Conservation (phyloP, 2,888 invertebrate genomes). For the Lapara coniferarum region DNA sequence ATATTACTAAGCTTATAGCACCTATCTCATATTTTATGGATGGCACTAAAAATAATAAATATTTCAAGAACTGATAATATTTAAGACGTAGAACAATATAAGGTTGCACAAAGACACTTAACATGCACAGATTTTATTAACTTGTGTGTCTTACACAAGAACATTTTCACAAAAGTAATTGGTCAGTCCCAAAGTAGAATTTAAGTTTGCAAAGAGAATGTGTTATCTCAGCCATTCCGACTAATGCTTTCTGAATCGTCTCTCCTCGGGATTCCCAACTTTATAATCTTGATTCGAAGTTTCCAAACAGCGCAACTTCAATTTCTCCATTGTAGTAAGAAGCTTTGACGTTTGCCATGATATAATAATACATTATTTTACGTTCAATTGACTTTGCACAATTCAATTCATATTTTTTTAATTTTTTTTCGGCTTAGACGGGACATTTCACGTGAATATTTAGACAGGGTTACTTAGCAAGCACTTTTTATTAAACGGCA, state of each 20-base stretch:
- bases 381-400: background rate
- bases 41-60: background rate
- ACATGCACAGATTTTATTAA: background rate
- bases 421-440: conserved; percentile 23
- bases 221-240: conserved; percentile 59
- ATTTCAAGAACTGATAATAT: background rate
- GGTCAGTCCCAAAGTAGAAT: conserved; percentile 44
- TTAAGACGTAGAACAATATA: too few species aligned
- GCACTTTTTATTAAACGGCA: conserved; percentile 44
- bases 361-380: conserved; percentile 27
- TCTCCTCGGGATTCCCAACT: conserved; percentile 56
- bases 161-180: conserved; percentile 45
- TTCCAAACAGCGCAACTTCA: conserved; percentile 59
- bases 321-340: conserved; percentile 45
- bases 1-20: background rate
- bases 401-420: conserved; percentile 26
- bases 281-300: conserved; percentile 68
- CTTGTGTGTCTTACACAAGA: conserved; percentile 37
- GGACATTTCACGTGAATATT: conserved; percentile 36
- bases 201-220: conserved; percentile 60
- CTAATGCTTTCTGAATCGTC: conserved; percentile 59
- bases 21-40: conserved; percentile 6
- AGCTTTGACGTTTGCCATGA: conserved; percentile 31
- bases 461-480: conserved; percentile 38
- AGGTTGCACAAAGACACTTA: too few species aligned